Evolutionary conservation across 2,888 invertebrate species (phyloP).

Genomic region (Pasiphila rectangulata): DNA sequence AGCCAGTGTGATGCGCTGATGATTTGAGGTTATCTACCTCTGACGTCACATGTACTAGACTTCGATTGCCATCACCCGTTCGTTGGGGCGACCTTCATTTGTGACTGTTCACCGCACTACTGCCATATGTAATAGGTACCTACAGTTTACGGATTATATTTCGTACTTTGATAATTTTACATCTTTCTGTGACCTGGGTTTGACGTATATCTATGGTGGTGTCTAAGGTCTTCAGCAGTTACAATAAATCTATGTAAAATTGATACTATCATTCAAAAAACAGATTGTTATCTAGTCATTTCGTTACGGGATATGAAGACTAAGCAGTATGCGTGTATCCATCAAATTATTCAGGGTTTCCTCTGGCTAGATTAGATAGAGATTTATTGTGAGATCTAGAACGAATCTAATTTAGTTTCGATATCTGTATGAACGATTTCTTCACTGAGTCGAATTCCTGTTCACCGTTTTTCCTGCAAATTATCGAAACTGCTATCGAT

Average conservation of each 20-base stretch:
- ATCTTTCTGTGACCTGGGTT: too few species aligned
- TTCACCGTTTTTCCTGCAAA: too few species aligned
- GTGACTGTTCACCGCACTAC: neutral
- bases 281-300: too few species aligned
- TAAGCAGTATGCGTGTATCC: neutral
- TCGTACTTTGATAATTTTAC: too few species aligned
- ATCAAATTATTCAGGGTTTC: neutral
- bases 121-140: neutral
- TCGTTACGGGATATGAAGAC: neutral
- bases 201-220: too few species aligned
- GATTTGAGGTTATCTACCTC: slow-evolving; percentile 40
- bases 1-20: slow-evolving; percentile 35
- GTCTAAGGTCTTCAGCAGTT: too few species aligned
- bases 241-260: too few species aligned
- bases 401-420: neutral
- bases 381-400: neutral
- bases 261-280: too few species aligned
- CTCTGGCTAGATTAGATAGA: too few species aligned
- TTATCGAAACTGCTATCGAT: too few species aligned
- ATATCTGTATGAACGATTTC: neutral
- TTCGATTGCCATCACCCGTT: slow-evolving; percentile 10
- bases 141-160: neutral
- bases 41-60: slow-evolving; percentile 33
- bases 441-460: too few species aligned
- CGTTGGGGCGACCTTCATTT: slow-evolving; percentile 13